These are phyloP conservation scores for Scaptomyza tumidula DNA, from an alignment of 2,888 invertebrate genomes.

Conservation along the genomic window DNA sequence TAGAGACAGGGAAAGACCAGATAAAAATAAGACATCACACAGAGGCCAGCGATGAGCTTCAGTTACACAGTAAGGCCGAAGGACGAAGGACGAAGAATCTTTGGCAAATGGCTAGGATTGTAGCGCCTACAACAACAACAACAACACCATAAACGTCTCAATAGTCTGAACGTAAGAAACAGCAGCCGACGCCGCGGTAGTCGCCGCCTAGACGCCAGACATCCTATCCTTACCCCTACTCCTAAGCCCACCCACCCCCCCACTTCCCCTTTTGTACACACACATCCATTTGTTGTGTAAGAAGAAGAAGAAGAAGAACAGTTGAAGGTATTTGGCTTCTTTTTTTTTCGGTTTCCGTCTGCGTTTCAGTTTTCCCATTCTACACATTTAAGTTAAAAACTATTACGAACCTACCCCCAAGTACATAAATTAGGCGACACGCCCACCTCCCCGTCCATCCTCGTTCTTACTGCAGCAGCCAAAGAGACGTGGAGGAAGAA, in stretches of 20 bases:
- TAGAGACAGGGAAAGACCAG: slow-evolving; percentile 4
- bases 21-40: slow-evolving; percentile 56
- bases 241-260: too few relatives aligned
- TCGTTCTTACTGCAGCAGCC: background rate
- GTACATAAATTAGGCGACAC: slow-evolving; percentile 72
- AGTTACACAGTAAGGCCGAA: slow-evolving; percentile 19
- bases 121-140: slow-evolving; percentile 43
- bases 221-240: slow-evolving; percentile 1
- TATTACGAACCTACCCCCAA: slow-evolving; percentile 73
- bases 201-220: slow-evolving; percentile 73
- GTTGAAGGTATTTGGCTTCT: slow-evolving; percentile 40
- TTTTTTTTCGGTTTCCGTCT: slow-evolving; percentile 29
- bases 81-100: slow-evolving; percentile 12
- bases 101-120: slow-evolving; percentile 48
- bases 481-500: slow-evolving; percentile 1
- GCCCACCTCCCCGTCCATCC: slow-evolving; percentile 6
- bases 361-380: slow-evolving; percentile 9
- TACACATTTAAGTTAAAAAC: slow-evolving; percentile 76
- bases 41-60: slow-evolving; percentile 33
- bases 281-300: slow-evolving; percentile 13
- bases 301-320: background rate
- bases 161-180: slow-evolving; percentile 36
- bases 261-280: background rate
- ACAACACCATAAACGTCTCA: slow-evolving; percentile 53
- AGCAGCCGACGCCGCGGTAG: slow-evolving; percentile 20